Percentiles rank a stretch among this genome's conserved stretches.
Conservation (phyloP, 1,140 invertebrate species). For the Leucophenga varia region DNA sequence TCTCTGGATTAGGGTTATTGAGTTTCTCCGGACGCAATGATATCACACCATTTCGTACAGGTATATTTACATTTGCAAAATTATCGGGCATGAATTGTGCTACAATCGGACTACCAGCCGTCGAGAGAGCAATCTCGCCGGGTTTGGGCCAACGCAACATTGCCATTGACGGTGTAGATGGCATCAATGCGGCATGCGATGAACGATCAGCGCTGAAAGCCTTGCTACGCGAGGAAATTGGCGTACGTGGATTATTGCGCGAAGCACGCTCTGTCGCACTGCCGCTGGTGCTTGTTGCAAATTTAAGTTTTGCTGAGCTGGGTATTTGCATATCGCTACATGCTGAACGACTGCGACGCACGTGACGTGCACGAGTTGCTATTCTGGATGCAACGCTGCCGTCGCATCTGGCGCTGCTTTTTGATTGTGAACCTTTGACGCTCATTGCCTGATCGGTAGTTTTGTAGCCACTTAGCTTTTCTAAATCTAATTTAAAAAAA, state of each 20-base stretch:
- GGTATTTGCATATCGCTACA: too few relatives aligned
- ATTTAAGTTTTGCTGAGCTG: too few relatives aligned
- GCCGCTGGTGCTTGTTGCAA: too few relatives aligned
- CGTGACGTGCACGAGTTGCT: too few relatives aligned
- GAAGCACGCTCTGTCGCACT: slow-evolving; percentile 33
- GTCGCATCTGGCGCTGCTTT: slow-evolving; percentile 19
- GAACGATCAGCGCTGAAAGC: slow-evolving; percentile 49
- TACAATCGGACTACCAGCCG: slow-evolving; percentile 64
- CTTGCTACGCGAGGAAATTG: slow-evolving; percentile 37
- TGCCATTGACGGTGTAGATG: slow-evolving; percentile 59
- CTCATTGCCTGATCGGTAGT: slow-evolving; percentile 38
- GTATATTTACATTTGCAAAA: slow-evolving; percentile 58
- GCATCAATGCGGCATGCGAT: slow-evolving; percentile 45
- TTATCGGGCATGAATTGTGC: too few relatives aligned
- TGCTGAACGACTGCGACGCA: slow-evolving; percentile 44
- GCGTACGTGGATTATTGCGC: slow-evolving; percentile 47
- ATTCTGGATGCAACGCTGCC: too few relatives aligned
- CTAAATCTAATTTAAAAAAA: slow-evolving; percentile 13
- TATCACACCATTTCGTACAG: slow-evolving; percentile 59
- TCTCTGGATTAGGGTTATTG: slow-evolving; percentile 30
- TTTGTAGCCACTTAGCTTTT: slow-evolving; percentile 22
- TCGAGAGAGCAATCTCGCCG: slow-evolving; percentile 65
- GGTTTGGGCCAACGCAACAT: slow-evolving; percentile 61
- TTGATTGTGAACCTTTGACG: slow-evolving; percentile 26
- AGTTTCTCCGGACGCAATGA: slow-evolving; percentile 45